These are phyloP conservation scores for Puma concolor DNA, from an alignment of 2,113 vertebrate species.

Conservation along the genomic window DNA sequence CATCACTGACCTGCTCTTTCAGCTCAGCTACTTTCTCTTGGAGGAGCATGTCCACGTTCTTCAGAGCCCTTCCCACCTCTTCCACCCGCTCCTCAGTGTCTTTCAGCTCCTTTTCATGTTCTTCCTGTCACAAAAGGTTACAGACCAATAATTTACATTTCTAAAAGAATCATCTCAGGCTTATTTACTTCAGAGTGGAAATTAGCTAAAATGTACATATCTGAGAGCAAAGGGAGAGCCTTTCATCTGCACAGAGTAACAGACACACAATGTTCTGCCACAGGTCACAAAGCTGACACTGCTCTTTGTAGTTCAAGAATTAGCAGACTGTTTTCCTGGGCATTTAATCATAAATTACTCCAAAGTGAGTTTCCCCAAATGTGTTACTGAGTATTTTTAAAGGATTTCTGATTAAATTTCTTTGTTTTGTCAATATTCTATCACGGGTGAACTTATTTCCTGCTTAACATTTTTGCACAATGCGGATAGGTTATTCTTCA, in stretches of 20 bases:
- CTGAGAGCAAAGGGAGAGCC: background rate
- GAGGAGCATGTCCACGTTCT: constrained; percentile 57
- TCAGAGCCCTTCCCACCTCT: background rate
- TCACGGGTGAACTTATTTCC: background rate
- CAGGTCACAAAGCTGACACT: background rate
- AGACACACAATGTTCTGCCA: background rate
- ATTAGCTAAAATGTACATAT: background rate
- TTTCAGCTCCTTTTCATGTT: background rate
- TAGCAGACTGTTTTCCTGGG: background rate
- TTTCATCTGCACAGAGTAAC: background rate
- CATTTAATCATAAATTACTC: background rate
- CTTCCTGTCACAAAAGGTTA: constrained; percentile 54
- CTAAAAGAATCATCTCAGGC: background rate
- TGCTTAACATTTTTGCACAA: background rate
- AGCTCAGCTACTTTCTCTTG: constrained; percentile 66
- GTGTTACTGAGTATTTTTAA: background rate
- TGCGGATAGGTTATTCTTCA: background rate
- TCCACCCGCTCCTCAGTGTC: background rate
- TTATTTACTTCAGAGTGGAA: background rate
- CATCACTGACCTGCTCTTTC: background rate
- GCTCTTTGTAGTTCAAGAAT: background rate
- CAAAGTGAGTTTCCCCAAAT: background rate
- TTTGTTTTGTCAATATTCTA: background rate
- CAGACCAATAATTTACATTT: background rate
- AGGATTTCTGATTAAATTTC: background rate